phyloP scores from a whole-genome alignment of 2,113 vertebrate genomes.

The Toxotes chatareus region DNA sequence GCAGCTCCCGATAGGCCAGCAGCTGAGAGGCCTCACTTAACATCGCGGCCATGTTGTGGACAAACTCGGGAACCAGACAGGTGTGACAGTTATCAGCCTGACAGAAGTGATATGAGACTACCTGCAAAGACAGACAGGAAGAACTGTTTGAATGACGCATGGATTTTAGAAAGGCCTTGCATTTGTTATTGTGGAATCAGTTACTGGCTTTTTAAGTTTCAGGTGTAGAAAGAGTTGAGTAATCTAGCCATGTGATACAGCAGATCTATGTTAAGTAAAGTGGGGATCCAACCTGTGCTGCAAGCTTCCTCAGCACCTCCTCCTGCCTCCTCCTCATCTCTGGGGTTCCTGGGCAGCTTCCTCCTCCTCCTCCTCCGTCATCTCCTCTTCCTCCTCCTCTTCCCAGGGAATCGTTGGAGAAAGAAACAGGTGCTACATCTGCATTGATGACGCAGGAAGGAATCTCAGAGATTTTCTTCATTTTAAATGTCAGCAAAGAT shows the following conservation, averaged over 20 bases:
- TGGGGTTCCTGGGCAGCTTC: conserved; percentile 96
- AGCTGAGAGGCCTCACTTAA: conserved; percentile 94
- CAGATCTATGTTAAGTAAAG: neutral
- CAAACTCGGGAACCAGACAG: conserved; percentile 97
- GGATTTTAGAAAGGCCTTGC: too few species aligned
- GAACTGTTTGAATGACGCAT: too few species aligned
- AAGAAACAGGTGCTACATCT: conserved; percentile 89
- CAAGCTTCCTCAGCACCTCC: conserved; percentile 91
- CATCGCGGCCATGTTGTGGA: conserved; percentile 96
- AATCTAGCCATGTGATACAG: neutral
- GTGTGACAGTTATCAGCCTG: conserved; percentile 98
- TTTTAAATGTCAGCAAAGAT: neutral
- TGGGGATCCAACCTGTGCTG: conserved; percentile 88
- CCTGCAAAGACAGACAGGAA: conserved; percentile 79
- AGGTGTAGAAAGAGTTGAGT: too few species aligned
- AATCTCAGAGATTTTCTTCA: neutral
- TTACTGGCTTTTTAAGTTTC: too few species aligned
- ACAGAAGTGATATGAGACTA: conserved; percentile 98
- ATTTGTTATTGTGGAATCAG: too few species aligned
- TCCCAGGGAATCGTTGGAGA: conserved; percentile 86
- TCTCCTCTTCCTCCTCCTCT: conserved; percentile 55
- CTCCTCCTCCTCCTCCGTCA: conserved; percentile 85
- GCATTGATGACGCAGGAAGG: conserved; percentile 6
- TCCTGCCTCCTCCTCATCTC: conserved; percentile 94
- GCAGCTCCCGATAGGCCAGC: conserved; percentile 90